phyloP scores from a whole-genome alignment of 2,888 invertebrate species.

The Ormyrus pomaceus region DNA sequence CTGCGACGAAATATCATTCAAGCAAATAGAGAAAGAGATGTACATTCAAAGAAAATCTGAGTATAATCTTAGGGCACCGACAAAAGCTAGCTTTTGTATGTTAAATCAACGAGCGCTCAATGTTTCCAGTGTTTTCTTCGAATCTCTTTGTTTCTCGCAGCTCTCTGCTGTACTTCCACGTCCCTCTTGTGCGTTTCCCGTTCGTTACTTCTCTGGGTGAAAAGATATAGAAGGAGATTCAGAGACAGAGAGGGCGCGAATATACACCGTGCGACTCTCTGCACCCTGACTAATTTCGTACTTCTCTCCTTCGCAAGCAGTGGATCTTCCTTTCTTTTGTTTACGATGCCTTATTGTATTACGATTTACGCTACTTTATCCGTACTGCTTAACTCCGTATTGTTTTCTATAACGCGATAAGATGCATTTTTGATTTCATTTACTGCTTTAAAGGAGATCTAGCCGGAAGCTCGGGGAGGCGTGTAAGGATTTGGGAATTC shows the following conservation, averaged over 20 bases:
- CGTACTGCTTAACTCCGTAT: conserved; percentile 35
- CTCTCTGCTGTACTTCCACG: neutral
- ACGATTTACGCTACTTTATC: conserved; percentile 42
- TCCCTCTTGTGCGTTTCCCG: conserved; percentile 28
- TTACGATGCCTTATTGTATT: conserved; percentile 26
- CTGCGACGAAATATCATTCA: conserved; percentile 17
- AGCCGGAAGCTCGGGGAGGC: neutral
- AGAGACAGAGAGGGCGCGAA: neutral
- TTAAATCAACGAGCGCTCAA: conserved; percentile 48
- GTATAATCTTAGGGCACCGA: conserved; percentile 9
- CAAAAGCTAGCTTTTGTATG: conserved; percentile 46
- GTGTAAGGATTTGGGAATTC: too few relatives aligned
- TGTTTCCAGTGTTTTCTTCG: neutral
- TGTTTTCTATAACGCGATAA: conserved; percentile 35
- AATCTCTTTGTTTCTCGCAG: conserved; percentile 19
- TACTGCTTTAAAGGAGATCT: neutral
- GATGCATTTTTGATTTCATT: conserved; percentile 35
- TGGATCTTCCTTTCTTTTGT: conserved; percentile 25
- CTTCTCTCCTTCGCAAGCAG: neutral
- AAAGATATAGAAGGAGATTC: neutral
- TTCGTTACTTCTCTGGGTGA: conserved; percentile 31
- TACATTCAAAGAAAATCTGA: conserved; percentile 27
- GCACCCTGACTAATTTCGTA: conserved; percentile 23
- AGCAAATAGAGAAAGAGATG: neutral
- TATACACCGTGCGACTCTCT: neutral